phyloP scores from a whole-genome alignment of 2,888 invertebrate genomes.

The Ectemnius lituratus region DNA sequence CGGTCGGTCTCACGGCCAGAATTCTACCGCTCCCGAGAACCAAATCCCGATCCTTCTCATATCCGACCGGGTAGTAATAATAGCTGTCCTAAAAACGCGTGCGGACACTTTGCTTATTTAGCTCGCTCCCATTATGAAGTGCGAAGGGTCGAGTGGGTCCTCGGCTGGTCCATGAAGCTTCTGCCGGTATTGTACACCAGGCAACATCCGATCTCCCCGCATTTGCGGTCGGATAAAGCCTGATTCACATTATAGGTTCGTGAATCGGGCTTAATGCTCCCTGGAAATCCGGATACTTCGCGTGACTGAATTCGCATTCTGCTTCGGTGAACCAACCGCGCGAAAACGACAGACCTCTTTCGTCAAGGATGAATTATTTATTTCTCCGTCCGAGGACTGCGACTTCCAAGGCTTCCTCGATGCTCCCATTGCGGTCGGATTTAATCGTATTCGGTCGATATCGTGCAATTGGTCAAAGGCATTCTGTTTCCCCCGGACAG shows the following conservation, averaged over 20 bases:
- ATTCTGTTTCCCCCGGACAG: conserved; percentile 74
- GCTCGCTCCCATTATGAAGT: not conserved
- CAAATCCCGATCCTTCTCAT: conserved; percentile 31
- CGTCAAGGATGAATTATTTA: not conserved
- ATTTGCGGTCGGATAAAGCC: no score
- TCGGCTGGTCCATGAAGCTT: no score
- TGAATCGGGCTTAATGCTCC: no score
- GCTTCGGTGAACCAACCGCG: conserved; percentile 3
- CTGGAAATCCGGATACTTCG: no score
- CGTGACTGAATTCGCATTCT: conserved; percentile 8
- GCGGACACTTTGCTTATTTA: no score
- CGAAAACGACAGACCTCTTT: not conserved
- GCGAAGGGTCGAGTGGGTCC: not conserved
- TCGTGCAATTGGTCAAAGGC: not conserved
- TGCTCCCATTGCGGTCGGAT: conserved; percentile 11
- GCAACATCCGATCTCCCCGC: no score
- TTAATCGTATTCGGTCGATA: not conserved
- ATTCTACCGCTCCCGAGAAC: conserved; percentile 29
- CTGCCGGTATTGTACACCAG: no score
- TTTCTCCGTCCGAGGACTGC: no score
- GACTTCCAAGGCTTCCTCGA: no score
- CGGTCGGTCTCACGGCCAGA: conserved; percentile 48
- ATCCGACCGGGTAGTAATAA: no score
- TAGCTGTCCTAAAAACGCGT: no score
- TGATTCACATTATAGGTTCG: no score